phyloP scores from a whole-genome alignment of 1,140 invertebrate genomes.

The Hypsibius dujardini region DNA sequence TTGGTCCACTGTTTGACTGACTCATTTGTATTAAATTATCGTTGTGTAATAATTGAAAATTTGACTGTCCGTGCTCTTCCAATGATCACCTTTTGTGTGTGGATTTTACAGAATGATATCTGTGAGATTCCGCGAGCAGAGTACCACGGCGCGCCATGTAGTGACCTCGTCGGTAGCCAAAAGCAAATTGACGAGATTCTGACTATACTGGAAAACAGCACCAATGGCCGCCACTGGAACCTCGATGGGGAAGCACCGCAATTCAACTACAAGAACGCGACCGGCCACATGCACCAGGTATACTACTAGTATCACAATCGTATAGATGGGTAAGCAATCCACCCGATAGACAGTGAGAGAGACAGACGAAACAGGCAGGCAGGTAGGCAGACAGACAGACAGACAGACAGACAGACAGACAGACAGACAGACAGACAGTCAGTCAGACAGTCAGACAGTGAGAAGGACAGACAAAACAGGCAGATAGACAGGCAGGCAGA shows the following conservation, averaged over 20 bases:
- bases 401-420: too few relatives aligned
- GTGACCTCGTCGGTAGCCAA: neutral
- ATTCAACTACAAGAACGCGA: slow-evolving; percentile 15
- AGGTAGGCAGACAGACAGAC: too few relatives aligned
- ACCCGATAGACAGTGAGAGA: too few relatives aligned
- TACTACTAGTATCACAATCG: neutral
- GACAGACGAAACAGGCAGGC: too few relatives aligned
- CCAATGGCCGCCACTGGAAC: neutral
- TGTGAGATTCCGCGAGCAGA: slow-evolving; percentile 2
- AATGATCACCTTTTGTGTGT: neutral
- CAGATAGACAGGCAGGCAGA: too few relatives aligned
- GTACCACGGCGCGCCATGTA: neutral
- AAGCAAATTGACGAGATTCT: slow-evolving; percentile 14
- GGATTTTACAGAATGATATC: neutral
- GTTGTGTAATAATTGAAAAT: too few relatives aligned
- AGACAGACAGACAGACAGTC: too few relatives aligned
- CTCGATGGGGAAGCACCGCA: slow-evolving; percentile 6
- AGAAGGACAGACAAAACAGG: too few relatives aligned
- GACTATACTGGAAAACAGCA: slow-evolving; percentile 8
- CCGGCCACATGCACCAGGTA: neutral
- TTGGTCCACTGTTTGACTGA: too few relatives aligned
- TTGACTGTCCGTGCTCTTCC: too few relatives aligned
- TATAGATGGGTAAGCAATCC: neutral
- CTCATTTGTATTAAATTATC: too few relatives aligned
- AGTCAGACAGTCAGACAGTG: too few relatives aligned